phyloP scores from a whole-genome alignment of 2,888 invertebrate genomes.

The Tinea semifulvella region DNA sequence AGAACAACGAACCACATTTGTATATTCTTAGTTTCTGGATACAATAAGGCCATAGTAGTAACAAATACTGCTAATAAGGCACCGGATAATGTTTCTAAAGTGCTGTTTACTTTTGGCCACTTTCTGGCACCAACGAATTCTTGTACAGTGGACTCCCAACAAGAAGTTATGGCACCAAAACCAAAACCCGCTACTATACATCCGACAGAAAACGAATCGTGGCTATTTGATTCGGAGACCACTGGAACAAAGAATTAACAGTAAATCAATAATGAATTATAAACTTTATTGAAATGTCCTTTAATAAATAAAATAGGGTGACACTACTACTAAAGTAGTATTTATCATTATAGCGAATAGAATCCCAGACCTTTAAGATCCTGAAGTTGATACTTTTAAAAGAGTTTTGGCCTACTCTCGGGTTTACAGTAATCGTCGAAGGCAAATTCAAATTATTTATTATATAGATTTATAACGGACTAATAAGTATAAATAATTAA shows the following conservation, averaged over 20 bases:
- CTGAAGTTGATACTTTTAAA: too few relatives aligned
- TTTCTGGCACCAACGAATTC: constrained; percentile 56
- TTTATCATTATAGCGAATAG: too few relatives aligned
- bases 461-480: too few relatives aligned
- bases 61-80: constrained; percentile 37
- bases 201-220: constrained; percentile 56
- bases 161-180: constrained; percentile 52
- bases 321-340: too few relatives aligned
- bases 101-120: constrained; percentile 56
- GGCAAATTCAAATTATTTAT: too few relatives aligned
- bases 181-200: constrained; percentile 60
- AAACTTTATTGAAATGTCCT: too few relatives aligned
- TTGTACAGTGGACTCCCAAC: constrained; percentile 53
- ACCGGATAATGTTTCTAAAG: constrained; percentile 52
- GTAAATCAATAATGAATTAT: too few relatives aligned
- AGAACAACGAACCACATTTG: constrained; percentile 42
- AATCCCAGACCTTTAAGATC: too few relatives aligned
- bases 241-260: constrained; percentile 40
- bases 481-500: too few relatives aligned
- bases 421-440: too few relatives aligned
- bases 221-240: constrained; percentile 40
- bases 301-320: too few relatives aligned
- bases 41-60: constrained; percentile 34
- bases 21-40: constrained; percentile 30
- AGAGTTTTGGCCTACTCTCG: too few relatives aligned